Conservation (phyloP, 2,797 vertebrate genomes). For the Gallirallus australis region DNA sequence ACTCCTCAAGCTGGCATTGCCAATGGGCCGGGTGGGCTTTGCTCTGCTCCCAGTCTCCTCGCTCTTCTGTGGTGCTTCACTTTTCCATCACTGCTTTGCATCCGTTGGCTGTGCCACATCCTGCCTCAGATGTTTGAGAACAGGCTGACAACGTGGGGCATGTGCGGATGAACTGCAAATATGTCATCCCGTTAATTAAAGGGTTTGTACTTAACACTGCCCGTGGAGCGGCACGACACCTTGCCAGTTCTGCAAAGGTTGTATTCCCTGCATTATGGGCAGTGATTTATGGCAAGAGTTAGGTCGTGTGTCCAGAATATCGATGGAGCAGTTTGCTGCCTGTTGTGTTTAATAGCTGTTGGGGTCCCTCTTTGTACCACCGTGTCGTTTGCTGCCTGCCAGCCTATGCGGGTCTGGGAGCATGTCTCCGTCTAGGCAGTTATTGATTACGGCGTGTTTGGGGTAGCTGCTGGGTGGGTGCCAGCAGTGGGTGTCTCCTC, state of each 20-base stretch:
- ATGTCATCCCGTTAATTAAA: not conserved
- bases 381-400: not conserved
- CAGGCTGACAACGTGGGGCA: not conserved
- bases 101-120: not conserved
- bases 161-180: not conserved
- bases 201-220: not conserved
- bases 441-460: not conserved
- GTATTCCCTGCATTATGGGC: not conserved
- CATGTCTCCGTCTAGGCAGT: not conserved
- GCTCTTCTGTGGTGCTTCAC: fast-evolving
- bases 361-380: not conserved
- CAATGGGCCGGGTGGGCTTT: not conserved
- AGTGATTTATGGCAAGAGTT: constrained; percentile 40
- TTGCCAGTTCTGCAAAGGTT: not conserved
- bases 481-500: not conserved
- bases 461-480: not conserved
- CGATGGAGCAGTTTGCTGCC: constrained; percentile 49
- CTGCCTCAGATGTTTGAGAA: not conserved
- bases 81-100: not conserved
- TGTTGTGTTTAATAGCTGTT: constrained; percentile 25
- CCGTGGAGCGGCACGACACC: not conserved
- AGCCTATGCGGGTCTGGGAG: not conserved
- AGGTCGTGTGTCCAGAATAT: constrained; percentile 45
- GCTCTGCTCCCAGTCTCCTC: not conserved
- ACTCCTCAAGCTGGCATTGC: not conserved